Evolutionary conservation across 2,888 invertebrate genomes (phyloP), one percentile per base, ranked within the genome.

Genomic region (Tetragnatha montana): DNA sequence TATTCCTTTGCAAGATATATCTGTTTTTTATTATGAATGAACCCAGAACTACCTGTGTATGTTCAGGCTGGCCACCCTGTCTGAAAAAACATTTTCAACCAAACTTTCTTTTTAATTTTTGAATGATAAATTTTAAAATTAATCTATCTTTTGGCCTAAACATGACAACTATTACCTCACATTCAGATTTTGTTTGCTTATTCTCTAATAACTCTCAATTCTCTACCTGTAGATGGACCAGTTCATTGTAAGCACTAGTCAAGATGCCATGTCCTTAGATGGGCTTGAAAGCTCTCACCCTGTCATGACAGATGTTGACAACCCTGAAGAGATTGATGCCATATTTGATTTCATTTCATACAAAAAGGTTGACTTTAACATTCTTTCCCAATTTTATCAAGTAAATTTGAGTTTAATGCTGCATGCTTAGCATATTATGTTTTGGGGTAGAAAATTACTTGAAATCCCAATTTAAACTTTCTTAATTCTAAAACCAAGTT

Each of bases 271-370:
- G 91, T 94, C 95, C 73, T 93, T 96, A 91, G 96, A 96, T 93
- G 96, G 96, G 12, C 94, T 96, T 82, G 94, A 95, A n/a, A 95
- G 95, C 91, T 96, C 96, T 91, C 96, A 96, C 93, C 95, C 96
- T 0, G 95, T 96, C 91, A 95, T 96, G 88, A 95, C 92, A 1
- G 94, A 95, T 82, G 95, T 96, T 71, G 94, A 95, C 92, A 96
- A 96, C 94, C 96, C 96, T 14, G 94, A 95, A 69, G 95, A 96
- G 93, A 96, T 96, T 92, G 95, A 96, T 93, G 95, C 95, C 91
- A 96, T 96, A 92, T 96, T 96, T 93, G 96, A 96, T 93, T 95
- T 95, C 81, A 96, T 96, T 92, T 96, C 96, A 91, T 96, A 96
- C 93, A 96, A 95, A 93, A 96, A 96, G 94, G 95, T 95, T 93